Conservation (phyloP, 2,888 invertebrate genomes). For the Stratiomys singularior region DNA sequence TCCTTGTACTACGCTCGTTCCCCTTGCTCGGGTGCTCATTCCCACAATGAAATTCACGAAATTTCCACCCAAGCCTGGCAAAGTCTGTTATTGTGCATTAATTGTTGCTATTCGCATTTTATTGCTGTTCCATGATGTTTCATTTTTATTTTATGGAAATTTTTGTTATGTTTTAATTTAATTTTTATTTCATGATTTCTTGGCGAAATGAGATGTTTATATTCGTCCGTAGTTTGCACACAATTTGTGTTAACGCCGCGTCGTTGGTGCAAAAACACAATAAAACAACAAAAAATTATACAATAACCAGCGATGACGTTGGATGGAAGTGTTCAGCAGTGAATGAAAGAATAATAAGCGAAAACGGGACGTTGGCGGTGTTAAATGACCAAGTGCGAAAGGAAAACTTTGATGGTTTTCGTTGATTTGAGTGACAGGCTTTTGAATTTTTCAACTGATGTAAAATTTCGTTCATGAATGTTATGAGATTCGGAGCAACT, state of each 20-base stretch:
- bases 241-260: constrained; percentile 3
- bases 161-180: constrained; percentile 23
- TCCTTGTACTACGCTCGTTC: too few relatives aligned
- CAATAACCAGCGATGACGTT: neutral
- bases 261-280: too few relatives aligned
- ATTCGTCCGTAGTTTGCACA: constrained; percentile 20
- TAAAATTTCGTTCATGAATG: too few relatives aligned
- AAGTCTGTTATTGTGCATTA: neutral
- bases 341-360: neutral
- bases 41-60: too few relatives aligned
- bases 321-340: neutral
- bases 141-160: constrained; percentile 32
- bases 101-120: constrained; percentile 1
- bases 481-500: too few relatives aligned
- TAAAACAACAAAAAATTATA: neutral
- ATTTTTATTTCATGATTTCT: constrained; percentile 21
- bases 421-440: neutral
- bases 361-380: neutral
- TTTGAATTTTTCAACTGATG: too few relatives aligned
- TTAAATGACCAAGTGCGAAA: neutral
- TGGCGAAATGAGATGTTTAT: constrained; percentile 24
- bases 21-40: too few relatives aligned
- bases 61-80: neutral
- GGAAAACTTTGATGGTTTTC: neutral
- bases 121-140: constrained; percentile 19